phyloP scores from a whole-genome alignment of 2,113 vertebrate species.

The Elanoides forficatus region DNA sequence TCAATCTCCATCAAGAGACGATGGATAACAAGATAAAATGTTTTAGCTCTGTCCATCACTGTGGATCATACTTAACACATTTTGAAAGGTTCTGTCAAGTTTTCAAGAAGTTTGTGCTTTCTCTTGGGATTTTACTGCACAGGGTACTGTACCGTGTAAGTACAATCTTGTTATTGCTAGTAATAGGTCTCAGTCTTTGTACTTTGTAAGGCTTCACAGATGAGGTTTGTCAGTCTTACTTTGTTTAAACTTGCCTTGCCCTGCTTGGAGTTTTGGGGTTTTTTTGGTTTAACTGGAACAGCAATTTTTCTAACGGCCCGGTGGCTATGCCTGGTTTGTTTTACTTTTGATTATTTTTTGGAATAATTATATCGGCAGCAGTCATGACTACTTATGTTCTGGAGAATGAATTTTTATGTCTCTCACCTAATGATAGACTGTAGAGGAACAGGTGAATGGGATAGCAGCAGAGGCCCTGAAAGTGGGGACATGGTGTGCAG shows the following conservation, averaged over 20 bases:
- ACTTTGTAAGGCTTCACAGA: background rate
- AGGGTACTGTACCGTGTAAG: background rate
- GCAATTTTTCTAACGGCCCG: background rate
- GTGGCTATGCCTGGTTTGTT: background rate
- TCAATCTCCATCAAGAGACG: rapidly evolving
- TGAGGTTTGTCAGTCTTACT: background rate
- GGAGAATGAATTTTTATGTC: background rate
- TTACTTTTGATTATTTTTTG: background rate
- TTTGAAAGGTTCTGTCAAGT: background rate
- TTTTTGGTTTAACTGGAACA: background rate
- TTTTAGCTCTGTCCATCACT: background rate
- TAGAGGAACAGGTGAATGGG: background rate
- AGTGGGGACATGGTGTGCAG: background rate
- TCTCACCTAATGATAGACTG: background rate
- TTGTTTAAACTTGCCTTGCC: background rate
- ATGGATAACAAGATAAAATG: background rate
- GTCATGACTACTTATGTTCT: background rate
- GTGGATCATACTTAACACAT: background rate
- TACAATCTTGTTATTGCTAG: background rate
- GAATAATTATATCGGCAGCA: background rate
- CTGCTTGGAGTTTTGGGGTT: background rate
- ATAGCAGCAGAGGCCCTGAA: background rate
- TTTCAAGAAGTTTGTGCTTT: background rate
- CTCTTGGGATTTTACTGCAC: background rate
- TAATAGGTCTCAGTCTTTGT: background rate